phyloP scores from a whole-genome alignment of 2,888 invertebrate species.

The Apeira syringaria region DNA sequence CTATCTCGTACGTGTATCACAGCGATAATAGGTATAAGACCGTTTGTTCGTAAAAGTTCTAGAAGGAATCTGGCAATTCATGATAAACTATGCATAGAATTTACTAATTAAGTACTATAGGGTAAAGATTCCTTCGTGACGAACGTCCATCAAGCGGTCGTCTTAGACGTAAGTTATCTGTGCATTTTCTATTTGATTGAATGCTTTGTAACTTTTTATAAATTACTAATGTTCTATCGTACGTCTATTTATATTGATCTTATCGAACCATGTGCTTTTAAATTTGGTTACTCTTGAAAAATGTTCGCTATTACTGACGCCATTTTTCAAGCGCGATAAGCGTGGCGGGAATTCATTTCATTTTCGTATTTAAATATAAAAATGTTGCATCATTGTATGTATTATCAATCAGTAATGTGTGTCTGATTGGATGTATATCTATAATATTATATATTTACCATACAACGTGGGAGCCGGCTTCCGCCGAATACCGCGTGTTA shows the following conservation, averaged over 20 bases:
- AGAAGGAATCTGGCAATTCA: constrained; percentile 51
- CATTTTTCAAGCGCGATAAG: constrained; percentile 10
- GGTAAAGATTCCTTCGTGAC: constrained; percentile 56
- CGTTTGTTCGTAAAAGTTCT: constrained; percentile 52
- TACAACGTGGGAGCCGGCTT: constrained; percentile 48
- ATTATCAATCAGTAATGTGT: constrained; percentile 49
- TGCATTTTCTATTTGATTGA: constrained; percentile 62
- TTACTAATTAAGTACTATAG: constrained; percentile 31
- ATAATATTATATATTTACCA: constrained; percentile 52
- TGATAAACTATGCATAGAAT: constrained; percentile 29
- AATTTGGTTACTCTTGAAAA: constrained; percentile 7
- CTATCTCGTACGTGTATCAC: constrained; percentile 78
- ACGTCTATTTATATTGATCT: constrained; percentile 10
- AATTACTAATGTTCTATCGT: constrained; percentile 24
- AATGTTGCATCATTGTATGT: constrained; percentile 12
- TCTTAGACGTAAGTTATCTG: constrained; percentile 62
- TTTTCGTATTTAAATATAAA: constrained; percentile 17
- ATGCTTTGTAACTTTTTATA: constrained; percentile 56
- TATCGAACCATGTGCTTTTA: constrained; percentile 2
- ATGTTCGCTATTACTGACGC: constrained; percentile 11
- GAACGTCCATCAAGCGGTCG: constrained; percentile 49
- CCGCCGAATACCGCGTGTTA: constrained; percentile 46
- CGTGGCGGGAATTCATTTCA: constrained; percentile 25
- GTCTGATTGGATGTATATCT: constrained; percentile 64
- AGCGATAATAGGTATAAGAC: constrained; percentile 79